These are phyloP conservation scores for Siderastrea siderea DNA, from an alignment of 92 coral and sea anemone genomes.

Conservation along the genomic window DNA sequence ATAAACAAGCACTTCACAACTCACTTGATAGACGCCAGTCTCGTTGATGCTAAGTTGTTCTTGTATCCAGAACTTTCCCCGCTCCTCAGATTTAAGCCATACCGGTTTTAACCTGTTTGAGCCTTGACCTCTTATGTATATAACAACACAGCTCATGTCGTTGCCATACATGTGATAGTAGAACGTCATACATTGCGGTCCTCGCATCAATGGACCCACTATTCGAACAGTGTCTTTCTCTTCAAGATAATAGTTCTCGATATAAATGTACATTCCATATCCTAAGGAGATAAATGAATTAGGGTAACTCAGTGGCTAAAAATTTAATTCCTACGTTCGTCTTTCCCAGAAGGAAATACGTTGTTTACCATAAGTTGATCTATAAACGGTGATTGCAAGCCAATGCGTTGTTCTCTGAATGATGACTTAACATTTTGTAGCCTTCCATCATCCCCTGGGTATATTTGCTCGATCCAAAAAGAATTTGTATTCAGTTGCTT, in stretches of 20 bases:
- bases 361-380: too few relatives aligned
- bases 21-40: slow-evolving; percentile 45
- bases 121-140: slow-evolving; percentile 21
- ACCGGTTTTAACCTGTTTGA: slow-evolving; percentile 18
- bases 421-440: too few relatives aligned
- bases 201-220: slow-evolving; percentile 59
- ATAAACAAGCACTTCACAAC: not conserved
- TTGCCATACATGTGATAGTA: slow-evolving; percentile 71
- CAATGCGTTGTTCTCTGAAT: too few relatives aligned
- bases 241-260: slow-evolving; percentile 56
- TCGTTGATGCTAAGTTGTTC: slow-evolving; percentile 51
- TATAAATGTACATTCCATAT: slow-evolving; percentile 46
- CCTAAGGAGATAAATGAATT: slow-evolving; percentile 3
- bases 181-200: slow-evolving; percentile 70
- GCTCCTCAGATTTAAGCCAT: slow-evolving; percentile 61
- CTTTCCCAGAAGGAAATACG: too few relatives aligned
- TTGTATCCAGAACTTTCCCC: slow-evolving; percentile 44
- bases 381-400: too few relatives aligned
- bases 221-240: slow-evolving; percentile 44
- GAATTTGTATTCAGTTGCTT: too few relatives aligned
- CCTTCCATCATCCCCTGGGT: too few relatives aligned
- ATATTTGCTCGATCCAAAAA: too few relatives aligned
- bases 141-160: slow-evolving; percentile 52
- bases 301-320: too few relatives aligned
- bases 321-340: too few relatives aligned